A percentile compares a stretch with the other conserved stretches of the same genome.
These are phyloP conservation scores for Diloba caeruleocephala DNA, from an alignment of 2,888 invertebrate genomes.

Conservation along the genomic window DNA sequence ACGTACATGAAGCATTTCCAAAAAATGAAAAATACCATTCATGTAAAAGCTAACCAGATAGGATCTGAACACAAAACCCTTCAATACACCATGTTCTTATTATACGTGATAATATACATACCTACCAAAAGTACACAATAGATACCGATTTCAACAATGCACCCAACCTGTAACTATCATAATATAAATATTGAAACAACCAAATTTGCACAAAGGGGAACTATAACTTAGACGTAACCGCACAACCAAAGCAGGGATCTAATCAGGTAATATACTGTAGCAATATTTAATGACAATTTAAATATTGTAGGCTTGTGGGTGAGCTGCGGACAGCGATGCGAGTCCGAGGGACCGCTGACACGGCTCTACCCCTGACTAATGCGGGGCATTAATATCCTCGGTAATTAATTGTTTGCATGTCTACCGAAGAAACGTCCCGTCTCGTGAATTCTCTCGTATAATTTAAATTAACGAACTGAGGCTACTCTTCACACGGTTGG, in stretches of 20 bases:
- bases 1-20: no score
- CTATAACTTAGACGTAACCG: constrained; percentile 34
- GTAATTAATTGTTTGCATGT: constrained; percentile 89
- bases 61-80: neutral
- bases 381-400: constrained; percentile 86
- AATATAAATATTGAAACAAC: constrained; percentile 35
- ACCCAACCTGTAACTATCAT: constrained; percentile 16
- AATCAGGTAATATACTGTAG: constrained; percentile 52
- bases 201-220: constrained; percentile 36
- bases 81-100: neutral
- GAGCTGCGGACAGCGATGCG: constrained; percentile 59
- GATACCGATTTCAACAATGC: constrained; percentile 20
- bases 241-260: constrained; percentile 42
- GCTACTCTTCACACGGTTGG: constrained; percentile 51
- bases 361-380: constrained; percentile 83
- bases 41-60: no score
- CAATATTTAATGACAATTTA: constrained; percentile 57
- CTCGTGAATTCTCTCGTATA: constrained; percentile 76
- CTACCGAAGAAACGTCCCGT: constrained; percentile 82
- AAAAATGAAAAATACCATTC: no score
- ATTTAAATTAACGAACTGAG: constrained; percentile 76
- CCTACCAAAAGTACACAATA: constrained; percentile 10
- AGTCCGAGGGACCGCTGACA: constrained; percentile 78
- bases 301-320: constrained; percentile 54
- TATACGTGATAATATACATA: neutral